phyloP scores from a whole-genome alignment of 1,140 invertebrate genomes.

The Saccostrea glomerata region DNA sequence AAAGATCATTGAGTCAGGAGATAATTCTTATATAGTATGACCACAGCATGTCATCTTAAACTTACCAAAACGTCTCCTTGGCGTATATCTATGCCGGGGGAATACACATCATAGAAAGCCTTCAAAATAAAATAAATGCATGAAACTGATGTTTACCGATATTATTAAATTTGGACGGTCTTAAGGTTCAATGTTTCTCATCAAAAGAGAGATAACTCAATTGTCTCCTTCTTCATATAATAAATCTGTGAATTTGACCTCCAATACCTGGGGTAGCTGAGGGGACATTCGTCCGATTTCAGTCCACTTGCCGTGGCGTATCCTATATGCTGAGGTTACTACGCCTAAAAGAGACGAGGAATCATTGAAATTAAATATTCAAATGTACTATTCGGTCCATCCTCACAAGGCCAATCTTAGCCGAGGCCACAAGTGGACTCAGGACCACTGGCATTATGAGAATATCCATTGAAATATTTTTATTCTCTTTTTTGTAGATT shows the following conservation, averaged over 20 bases:
- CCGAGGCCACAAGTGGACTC: too few species aligned
- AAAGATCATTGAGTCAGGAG: too few species aligned
- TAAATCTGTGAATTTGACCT: neutral
- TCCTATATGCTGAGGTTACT: slow-evolving; percentile 76
- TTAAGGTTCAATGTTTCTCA: too few species aligned
- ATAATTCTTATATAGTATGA: too few species aligned
- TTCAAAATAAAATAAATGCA: slow-evolving; percentile 41
- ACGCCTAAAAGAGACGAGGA: slow-evolving; percentile 61
- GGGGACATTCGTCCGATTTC: slow-evolving; percentile 78
- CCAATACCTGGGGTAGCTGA: slow-evolving; percentile 75
- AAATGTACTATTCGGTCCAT: too few species aligned
- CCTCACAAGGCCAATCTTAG: too few species aligned
- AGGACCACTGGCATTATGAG: too few species aligned
- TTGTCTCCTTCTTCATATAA: neutral
- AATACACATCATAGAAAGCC: slow-evolving; percentile 73
- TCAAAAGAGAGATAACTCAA: too few species aligned
- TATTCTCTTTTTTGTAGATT: neutral
- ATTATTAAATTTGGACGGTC: too few species aligned
- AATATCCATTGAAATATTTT: too few species aligned
- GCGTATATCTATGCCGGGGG: slow-evolving; percentile 59
- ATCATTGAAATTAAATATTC: neutral
- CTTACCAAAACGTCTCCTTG: slow-evolving; percentile 71
- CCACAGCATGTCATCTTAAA: neutral
- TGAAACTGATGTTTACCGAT: too few species aligned
- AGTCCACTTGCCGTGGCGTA: slow-evolving; percentile 73